phyloP scores from a whole-genome alignment of 2,888 invertebrate genomes.

The Xylophagus ater region DNA sequence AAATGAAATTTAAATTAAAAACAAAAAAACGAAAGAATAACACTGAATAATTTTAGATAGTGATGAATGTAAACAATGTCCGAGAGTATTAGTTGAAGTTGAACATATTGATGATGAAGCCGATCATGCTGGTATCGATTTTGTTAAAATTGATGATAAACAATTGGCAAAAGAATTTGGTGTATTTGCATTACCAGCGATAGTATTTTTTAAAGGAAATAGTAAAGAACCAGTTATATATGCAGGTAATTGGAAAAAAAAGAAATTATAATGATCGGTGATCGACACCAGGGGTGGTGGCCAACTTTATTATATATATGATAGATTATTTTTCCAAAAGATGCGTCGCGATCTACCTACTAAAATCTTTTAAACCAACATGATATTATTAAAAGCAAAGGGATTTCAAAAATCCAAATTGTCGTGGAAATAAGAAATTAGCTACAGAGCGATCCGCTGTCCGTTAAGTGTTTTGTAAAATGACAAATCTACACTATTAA shows the following conservation, averaged over 20 bases:
- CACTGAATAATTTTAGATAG: slow-evolving; percentile 46
- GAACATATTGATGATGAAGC: slow-evolving; percentile 92
- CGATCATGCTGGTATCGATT: slow-evolving; percentile 79
- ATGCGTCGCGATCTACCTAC: too few relatives aligned
- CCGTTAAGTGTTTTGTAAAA: too few relatives aligned
- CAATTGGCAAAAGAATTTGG: slow-evolving; percentile 78
- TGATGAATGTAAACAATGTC: slow-evolving; percentile 90
- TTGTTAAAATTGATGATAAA: slow-evolving; percentile 83
- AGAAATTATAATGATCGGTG: neutral
- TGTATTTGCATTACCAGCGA: slow-evolving; percentile 81
- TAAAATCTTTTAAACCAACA: too few relatives aligned
- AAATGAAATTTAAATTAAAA: slow-evolving; percentile 37
- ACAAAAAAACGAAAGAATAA: neutral
- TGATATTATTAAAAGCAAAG: too few relatives aligned
- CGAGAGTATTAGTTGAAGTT: slow-evolving; percentile 73
- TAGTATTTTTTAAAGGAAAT: slow-evolving; percentile 78
- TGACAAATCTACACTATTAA: too few relatives aligned
- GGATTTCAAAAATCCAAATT: too few relatives aligned
- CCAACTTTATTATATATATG: too few relatives aligned
- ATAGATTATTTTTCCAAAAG: too few relatives aligned
- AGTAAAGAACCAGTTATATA: slow-evolving; percentile 85
- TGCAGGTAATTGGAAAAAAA: slow-evolving; percentile 51
- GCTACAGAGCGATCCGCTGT: too few relatives aligned
- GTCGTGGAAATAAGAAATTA: too few relatives aligned
- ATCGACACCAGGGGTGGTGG: too few relatives aligned